These are phyloP conservation scores for Drosophila falleni DNA, from an alignment of 2,888 invertebrate genomes.

Conservation along the genomic window DNA sequence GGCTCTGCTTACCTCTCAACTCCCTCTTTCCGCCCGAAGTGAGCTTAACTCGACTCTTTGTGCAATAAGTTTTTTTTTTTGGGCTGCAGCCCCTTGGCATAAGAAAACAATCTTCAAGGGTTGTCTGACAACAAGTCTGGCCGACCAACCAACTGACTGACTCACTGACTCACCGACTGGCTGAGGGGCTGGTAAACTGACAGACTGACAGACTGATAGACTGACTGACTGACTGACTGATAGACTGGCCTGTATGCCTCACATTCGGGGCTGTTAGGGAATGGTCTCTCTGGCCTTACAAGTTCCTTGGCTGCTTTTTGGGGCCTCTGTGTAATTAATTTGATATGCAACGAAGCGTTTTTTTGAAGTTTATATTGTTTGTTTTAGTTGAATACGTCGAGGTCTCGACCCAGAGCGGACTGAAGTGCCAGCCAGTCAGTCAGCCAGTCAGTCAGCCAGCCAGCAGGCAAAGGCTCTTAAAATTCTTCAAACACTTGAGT, in stretches of 20 bases:
- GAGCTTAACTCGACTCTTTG: constrained; percentile 71
- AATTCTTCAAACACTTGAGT: constrained; percentile 42
- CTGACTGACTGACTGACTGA: constrained; percentile 33
- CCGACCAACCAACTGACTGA: constrained; percentile 24
- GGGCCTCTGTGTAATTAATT: constrained; percentile 72
- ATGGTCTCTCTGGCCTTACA: constrained; percentile 12
- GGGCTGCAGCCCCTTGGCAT: constrained; percentile 64
- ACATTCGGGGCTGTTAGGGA: constrained; percentile 28
- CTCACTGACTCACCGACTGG: constrained; percentile 26
- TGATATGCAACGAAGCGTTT: constrained; percentile 81
- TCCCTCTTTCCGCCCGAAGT: constrained; percentile 19
- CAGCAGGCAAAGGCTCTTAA: constrained; percentile 42
- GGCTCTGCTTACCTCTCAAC: constrained; percentile 9
- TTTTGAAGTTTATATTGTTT: constrained; percentile 81
- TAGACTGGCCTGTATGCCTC: constrained; percentile 29
- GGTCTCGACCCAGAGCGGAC: constrained; percentile 63
- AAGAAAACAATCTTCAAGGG: constrained; percentile 80
- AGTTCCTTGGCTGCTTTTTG: constrained; percentile 47
- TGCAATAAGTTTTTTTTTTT: constrained; percentile 65
- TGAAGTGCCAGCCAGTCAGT: constrained; percentile 56
- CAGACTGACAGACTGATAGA: constrained; percentile 16
- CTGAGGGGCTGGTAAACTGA: constrained; percentile 28
- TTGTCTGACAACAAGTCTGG: constrained; percentile 68
- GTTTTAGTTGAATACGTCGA: constrained; percentile 68
- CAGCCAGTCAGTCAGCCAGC: too few species aligned